Base-by-base conservation (phyloP, 2,888 invertebrate species). In the Phasia obesa region DNA sequence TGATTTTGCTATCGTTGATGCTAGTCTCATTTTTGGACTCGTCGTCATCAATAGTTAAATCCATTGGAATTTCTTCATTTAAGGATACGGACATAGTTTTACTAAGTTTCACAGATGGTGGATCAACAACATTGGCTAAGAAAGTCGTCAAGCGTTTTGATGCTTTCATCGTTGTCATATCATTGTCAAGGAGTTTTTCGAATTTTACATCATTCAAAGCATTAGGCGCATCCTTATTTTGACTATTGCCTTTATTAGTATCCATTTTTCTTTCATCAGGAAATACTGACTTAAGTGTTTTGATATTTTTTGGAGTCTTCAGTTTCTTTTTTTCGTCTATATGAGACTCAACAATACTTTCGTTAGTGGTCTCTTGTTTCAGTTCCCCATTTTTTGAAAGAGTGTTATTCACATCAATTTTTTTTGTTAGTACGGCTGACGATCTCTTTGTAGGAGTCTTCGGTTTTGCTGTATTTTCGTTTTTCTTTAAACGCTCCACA, bases 251-350 rank as follows among this genome's bases (percentile, higher is more conserved):
- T 47, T 47, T 9, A 47, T 5, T 1, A 2, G 44, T 0, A 17
- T 7, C 17, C 1, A 5, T 7, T 1, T 47, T 47, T 47, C 51
- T 53, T 7, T 38, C 59, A 23, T 57, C 67, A 9, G n/a, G 9
- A 49, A 31, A 57, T n/a, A 47, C 38, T 13, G 76, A 51, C n/a
- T 76, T 57, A 21, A 75, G 62, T 19, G 62, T 77, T 15, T 15
- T n/a, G 0, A 15, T 4, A 44, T 73, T 71, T 17, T 53, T 59
- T 3, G 38, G 7, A 6, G 27, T 6, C 3, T 69, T 69, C 1
- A 6, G 19, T 19, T 7, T 21, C 4, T 9, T 25, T 19, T 47
- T 23, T 11, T 53, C 21, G 6, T 17, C 23, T 2, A 4, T n/a
- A 13, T 15, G 44, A 2, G 17, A 6, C 17, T 65, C n/a, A 7